Conservation (phyloP, 2,888 invertebrate genomes). For the Phalangium opilio region DNA sequence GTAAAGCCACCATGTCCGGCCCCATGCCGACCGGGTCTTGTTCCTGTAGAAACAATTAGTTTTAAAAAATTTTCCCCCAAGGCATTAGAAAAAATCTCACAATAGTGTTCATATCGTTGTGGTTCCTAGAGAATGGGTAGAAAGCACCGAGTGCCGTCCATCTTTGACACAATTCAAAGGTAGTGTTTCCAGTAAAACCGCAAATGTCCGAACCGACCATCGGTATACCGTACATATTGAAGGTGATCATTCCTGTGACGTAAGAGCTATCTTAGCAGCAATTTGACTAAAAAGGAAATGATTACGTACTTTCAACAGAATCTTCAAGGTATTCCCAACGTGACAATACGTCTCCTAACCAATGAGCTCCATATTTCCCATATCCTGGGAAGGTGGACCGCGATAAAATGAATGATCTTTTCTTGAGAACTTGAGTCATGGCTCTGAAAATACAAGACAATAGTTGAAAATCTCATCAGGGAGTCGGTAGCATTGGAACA, state of each 20-base stretch:
- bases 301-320: slow-evolving; percentile 17
- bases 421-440: slow-evolving; percentile 44
- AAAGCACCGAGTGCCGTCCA: slow-evolving; percentile 29
- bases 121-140: slow-evolving; percentile 27
- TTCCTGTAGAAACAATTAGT: slow-evolving; percentile 18
- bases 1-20: slow-evolving; percentile 18
- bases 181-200: slow-evolving; percentile 24
- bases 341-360: slow-evolving; percentile 67
- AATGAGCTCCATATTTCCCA: slow-evolving; percentile 59
- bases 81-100: slow-evolving; percentile 3
- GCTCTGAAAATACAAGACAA: slow-evolving; percentile 28
- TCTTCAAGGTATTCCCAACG: slow-evolving; percentile 59
- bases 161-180: slow-evolving; percentile 25
- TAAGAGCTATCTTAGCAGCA: no score
- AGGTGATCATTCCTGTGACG: slow-evolving; percentile 27
- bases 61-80: no score
- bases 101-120: slow-evolving; percentile 21
- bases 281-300: no score
- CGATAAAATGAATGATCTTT: slow-evolving; percentile 59
- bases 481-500: no score
- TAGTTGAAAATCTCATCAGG: neutral
- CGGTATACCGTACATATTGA: slow-evolving; percentile 31
- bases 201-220: slow-evolving; percentile 29
- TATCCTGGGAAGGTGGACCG: slow-evolving; percentile 60
- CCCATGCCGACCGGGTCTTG: slow-evolving; percentile 28